Evolutionary conservation across 2,797 vertebrate species (phyloP).

Genomic region (Typhlichthys eigenmanni): DNA sequence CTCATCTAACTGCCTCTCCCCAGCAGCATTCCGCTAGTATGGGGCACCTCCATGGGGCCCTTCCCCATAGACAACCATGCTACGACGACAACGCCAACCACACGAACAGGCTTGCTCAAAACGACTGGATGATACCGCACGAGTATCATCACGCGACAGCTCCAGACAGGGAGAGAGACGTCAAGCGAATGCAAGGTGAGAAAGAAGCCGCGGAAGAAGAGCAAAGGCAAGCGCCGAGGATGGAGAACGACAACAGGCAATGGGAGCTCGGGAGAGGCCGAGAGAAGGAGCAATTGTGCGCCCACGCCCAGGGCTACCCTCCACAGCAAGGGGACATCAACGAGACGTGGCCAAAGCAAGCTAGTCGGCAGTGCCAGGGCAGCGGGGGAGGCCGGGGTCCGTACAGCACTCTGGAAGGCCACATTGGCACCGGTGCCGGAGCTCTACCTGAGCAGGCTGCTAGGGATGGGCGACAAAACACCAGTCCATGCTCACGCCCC

Average conservation of each 20-base stretch:
- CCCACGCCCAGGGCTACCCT: conserved; percentile 62
- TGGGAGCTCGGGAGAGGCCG: conserved; percentile 42
- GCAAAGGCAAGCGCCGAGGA: conserved; percentile 47
- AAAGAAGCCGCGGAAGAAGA: conserved; percentile 51
- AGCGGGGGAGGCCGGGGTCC: conserved; percentile 59
- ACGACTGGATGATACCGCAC: conserved; percentile 63
- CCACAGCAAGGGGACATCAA: conserved; percentile 72
- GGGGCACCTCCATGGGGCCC: conserved; percentile 50
- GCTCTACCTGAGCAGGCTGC: conserved; percentile 34
- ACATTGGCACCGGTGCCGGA: conserved; percentile 35
- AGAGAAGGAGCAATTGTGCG: conserved; percentile 54
- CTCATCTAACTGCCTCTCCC: conserved; percentile 44
- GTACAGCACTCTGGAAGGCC: conserved; percentile 78
- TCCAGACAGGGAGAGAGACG: conserved; percentile 54
- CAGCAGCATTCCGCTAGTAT: conserved; percentile 50
- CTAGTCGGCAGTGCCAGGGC: conserved; percentile 62
- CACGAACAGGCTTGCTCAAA: conserved; percentile 44
- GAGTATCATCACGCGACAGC: conserved; percentile 52
- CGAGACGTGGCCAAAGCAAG: conserved; percentile 81
- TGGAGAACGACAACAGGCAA: conserved; percentile 50
- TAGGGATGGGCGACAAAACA: conserved; percentile 43
- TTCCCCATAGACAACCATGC: conserved; percentile 43
- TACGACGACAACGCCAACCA: conserved; percentile 48
- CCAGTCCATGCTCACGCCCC: conserved; percentile 30
- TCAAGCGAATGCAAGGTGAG: conserved; percentile 52